Conservation (phyloP, 2,888 invertebrate species). For the Drosophila villosipedis region DNA sequence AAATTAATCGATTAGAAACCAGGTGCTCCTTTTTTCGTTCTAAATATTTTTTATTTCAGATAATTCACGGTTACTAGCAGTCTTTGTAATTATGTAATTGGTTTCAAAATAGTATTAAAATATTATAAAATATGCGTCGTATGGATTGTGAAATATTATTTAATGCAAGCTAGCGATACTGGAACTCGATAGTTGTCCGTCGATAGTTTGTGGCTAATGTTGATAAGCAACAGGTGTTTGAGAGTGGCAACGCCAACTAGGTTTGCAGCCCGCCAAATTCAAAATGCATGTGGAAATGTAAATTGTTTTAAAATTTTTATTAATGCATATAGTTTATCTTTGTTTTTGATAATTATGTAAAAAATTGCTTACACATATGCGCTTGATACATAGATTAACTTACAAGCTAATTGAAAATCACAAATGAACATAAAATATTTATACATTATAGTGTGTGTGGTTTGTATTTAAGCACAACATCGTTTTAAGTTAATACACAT, state of each 20-base stretch:
- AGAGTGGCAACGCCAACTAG: slow-evolving; percentile 19
- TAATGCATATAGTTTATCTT: slow-evolving; percentile 78
- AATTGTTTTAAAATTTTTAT: slow-evolving; percentile 59
- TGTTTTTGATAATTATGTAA: slow-evolving; percentile 77
- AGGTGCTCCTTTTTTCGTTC: neutral
- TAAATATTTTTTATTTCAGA: neutral
- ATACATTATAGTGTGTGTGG: slow-evolving; percentile 72
- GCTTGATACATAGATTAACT: slow-evolving; percentile 75
- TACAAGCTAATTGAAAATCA: slow-evolving; percentile 77
- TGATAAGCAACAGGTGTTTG: slow-evolving; percentile 18
- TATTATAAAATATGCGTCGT: neutral
- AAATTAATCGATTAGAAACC: slow-evolving; percentile 34
- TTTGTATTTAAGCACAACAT: slow-evolving; percentile 73
- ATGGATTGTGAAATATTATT: neutral
- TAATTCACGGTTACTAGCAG: neutral
- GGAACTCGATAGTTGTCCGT: slow-evolving; percentile 14
- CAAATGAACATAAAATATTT: slow-evolving; percentile 81
- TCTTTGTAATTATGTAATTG: neutral
- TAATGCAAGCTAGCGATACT: slow-evolving; percentile 14
- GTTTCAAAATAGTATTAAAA: neutral
- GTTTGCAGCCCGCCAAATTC: neutral
- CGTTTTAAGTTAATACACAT: slow-evolving; percentile 78
- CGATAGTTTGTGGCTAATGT: slow-evolving; percentile 14
- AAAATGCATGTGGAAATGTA: slow-evolving; percentile 8
- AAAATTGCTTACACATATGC: slow-evolving; percentile 75